These are phyloP conservation scores for Cyclura pinguis DNA, from an alignment of 2,797 vertebrate species.

Conservation along the genomic window DNA sequence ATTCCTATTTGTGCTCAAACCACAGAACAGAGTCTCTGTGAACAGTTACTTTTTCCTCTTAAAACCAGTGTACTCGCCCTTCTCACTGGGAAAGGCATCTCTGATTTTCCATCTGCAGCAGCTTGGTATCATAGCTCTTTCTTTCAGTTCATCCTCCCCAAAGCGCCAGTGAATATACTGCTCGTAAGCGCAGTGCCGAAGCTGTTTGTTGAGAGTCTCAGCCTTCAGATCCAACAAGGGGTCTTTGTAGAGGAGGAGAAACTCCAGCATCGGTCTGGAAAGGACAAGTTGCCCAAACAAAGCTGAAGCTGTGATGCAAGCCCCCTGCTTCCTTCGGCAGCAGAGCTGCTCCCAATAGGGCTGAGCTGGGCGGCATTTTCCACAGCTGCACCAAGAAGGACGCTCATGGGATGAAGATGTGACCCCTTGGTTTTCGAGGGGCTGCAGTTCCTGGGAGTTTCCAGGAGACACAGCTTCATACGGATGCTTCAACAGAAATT, in stretches of 20 bases:
- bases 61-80: conserved; percentile 80
- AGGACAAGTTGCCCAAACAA: conserved; percentile 81
- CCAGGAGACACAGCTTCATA: rapidly evolving
- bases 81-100: conserved; percentile 74
- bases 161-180: conserved; percentile 86
- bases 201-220: conserved; percentile 22
- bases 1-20: neutral
- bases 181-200: conserved; percentile 82
- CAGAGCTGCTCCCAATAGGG: conserved; percentile 82
- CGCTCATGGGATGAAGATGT: rapidly evolving
- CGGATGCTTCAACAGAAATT: neutral
- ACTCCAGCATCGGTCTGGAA: conserved; percentile 72
- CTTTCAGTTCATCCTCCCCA: conserved; percentile 70
- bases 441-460: conserved; percentile 22
- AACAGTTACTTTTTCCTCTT: neutral
- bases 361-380: conserved; percentile 55
- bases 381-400: conserved; percentile 82
- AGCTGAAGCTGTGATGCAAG: conserved; percentile 78
- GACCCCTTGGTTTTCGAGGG: neutral
- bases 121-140: conserved; percentile 81
- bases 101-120: conserved; percentile 85
- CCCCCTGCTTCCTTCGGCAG: conserved; percentile 75
- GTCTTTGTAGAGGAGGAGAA: conserved; percentile 81
- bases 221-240: conserved; percentile 73
- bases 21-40: neutral